Base-by-base conservation (phyloP, 1,140 invertebrate species). In the Temnothorax longispinosus region DNA sequence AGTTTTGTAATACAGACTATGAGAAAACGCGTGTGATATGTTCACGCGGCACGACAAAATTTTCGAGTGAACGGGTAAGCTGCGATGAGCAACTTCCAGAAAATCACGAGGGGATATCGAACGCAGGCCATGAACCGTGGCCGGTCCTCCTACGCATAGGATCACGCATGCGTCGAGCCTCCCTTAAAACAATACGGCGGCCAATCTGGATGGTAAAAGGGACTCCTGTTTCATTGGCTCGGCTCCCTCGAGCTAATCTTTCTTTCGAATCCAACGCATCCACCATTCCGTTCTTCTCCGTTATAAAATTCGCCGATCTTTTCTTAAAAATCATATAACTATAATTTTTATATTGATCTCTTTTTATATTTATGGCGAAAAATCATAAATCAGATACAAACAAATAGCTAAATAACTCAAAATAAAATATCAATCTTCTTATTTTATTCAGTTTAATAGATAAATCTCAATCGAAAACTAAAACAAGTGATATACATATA, bases 131-230 rank as follows among this genome's bases (percentile, higher is more conserved):
- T 93, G 92, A 90, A 89, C 88, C 92, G 81, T 91, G 92, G 92
- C 91, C 89, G 94, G 62, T 94, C 94, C 94, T 94, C 94, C 94
- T 92, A 94, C 94, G 93, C 92, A 92, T 56, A 78, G 56, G 41
- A 86, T 77, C 85, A 92, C 95, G 94, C 94, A 95, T 95, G 95
- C 95, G 94, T 92, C 88, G 92, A 88, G 93, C 94, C 94, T 94
- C 93, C 94, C 94, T 95, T 95, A 92, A 95, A 95, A 95, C 94
- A 95, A 95, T 95, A 92, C 93, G 92, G 89, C 94, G 92, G 94
- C 95, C 94, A 95, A 95, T 95, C 94, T 95, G 89, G 86, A 93
- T 95, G 94, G 95, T 94, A 95, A 65, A 54, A 94, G 92, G 93
- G 89, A 88, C 92, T 91, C 89, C 89, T 91, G 91, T 87, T 91